Conservation (phyloP, 2,888 invertebrate species). For the Anticlea derivata region DNA sequence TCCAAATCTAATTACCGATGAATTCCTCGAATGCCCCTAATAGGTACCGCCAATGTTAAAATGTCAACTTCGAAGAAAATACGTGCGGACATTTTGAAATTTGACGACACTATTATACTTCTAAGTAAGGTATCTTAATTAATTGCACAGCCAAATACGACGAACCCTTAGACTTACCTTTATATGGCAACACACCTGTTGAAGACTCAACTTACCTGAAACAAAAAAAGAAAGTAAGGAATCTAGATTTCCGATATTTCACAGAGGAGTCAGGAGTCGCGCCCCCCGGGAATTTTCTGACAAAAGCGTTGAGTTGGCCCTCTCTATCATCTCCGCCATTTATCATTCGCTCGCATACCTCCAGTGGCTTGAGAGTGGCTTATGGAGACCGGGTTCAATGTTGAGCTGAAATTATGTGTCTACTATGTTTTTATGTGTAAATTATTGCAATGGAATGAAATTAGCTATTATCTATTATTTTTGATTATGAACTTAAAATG, state of each 20-base stretch:
- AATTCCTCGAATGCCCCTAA: conserved; percentile 6
- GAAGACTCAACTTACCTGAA: conserved; percentile 42
- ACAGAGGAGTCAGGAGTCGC: not conserved
- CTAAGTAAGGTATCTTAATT: conserved; percentile 3
- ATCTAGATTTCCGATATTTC: not conserved
- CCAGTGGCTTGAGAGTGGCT: not conserved
- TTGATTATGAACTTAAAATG: no score
- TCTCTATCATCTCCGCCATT: conserved; percentile 5
- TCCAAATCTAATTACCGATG: conserved; percentile 6
- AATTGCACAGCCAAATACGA: no score
- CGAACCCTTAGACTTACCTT: no score
- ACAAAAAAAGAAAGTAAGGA: conserved; percentile 27
- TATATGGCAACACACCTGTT: no score
- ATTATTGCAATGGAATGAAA: no score
- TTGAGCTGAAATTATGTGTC: not conserved
- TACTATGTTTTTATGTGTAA: no score
- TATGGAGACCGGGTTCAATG: not conserved
- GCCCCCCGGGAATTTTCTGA: not conserved
- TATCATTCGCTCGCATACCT: conserved; percentile 11
- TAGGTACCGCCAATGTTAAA: conserved; percentile 12
- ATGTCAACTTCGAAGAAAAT: conserved; percentile 23
- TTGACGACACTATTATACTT: not conserved
- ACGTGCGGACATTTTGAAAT: conserved; percentile 33
- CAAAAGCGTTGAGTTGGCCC: not conserved
- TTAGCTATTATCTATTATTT: no score